Evolutionary conservation across 1,140 invertebrate genomes (phyloP).

Genomic region (Aphelinus atriplicis): DNA sequence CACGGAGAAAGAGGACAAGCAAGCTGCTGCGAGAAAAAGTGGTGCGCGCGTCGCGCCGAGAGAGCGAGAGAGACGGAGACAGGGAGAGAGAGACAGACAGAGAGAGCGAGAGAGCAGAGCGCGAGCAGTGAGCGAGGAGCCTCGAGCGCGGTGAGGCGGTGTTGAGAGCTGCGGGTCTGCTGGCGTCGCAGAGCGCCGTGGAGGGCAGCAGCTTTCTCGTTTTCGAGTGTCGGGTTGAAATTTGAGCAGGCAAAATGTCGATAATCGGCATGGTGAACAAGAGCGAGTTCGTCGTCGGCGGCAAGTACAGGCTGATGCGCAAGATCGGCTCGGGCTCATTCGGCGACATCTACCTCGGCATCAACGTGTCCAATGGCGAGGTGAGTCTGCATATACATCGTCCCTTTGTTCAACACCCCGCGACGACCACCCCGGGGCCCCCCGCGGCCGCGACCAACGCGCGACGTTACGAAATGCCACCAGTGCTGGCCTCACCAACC

Average conservation of each 20-base stretch:
- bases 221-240: no score
- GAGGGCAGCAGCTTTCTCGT: conserved; percentile 35
- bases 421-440: no score
- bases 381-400: conserved; percentile 67
- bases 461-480: no score
- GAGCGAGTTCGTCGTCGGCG: conserved; percentile 83
- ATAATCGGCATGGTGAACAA: conserved; percentile 54
- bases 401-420: no score
- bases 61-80: neutral
- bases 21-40: neutral
- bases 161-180: neutral
- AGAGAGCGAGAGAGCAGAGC: neutral
- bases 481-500: no score
- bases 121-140: neutral
- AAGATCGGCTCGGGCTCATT: conserved; percentile 99
- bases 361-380: conserved; percentile 96
- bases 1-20: neutral
- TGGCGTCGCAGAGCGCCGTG: no score
- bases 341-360: conserved; percentile 98
- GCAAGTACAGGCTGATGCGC: conserved; percentile 93
- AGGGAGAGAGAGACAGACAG: neutral
- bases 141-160: neutral
- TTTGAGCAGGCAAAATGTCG: conserved; percentile 37
- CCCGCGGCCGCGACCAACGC: no score
- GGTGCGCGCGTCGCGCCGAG: neutral